Percentiles rank a stretch among this genome's conserved stretches.
Conservation (phyloP, 2,888 invertebrate genomes). For the Drosophila austrosaltans region DNA sequence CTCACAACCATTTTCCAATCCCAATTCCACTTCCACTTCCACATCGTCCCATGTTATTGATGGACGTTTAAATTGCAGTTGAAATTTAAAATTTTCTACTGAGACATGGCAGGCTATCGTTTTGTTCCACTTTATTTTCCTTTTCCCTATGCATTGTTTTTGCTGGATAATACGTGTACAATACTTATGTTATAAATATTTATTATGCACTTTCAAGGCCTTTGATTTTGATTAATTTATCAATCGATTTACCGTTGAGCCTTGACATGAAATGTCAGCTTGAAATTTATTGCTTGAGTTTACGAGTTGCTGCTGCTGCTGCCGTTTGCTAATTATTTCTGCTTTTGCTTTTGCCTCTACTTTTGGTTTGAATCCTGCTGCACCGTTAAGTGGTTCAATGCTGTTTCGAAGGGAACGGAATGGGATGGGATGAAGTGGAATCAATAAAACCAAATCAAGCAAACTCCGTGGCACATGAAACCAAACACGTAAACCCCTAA, state of each 20-base stretch:
- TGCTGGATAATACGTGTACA: not conserved
- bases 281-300: constrained; percentile 64
- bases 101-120: constrained; percentile 35
- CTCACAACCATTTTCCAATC: constrained; percentile 24
- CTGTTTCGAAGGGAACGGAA: not conserved
- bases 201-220: constrained; percentile 71
- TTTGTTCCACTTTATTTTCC: constrained; percentile 12
- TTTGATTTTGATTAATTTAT: constrained; percentile 73
- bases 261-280: constrained; percentile 74
- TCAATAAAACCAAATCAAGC: constrained; percentile 56
- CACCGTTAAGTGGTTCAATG: constrained; percentile 17
- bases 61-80: constrained; percentile 76
- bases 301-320: constrained; percentile 35
- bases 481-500: constrained; percentile 57
- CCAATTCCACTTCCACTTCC: constrained; percentile 11
- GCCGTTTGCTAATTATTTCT: constrained; percentile 64
- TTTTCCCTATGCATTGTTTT: not conserved
- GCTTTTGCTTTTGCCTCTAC: constrained; percentile 34
- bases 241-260: constrained; percentile 66
- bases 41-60: constrained; percentile 57
- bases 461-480: constrained; percentile 58
- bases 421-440: constrained; percentile 22
- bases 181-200: constrained; percentile 63
- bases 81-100: constrained; percentile 63
- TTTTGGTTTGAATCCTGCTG: constrained; percentile 7